phyloP scores from a whole-genome alignment of 2,797 vertebrate genomes.

The Brachyalestes nurse region DNA sequence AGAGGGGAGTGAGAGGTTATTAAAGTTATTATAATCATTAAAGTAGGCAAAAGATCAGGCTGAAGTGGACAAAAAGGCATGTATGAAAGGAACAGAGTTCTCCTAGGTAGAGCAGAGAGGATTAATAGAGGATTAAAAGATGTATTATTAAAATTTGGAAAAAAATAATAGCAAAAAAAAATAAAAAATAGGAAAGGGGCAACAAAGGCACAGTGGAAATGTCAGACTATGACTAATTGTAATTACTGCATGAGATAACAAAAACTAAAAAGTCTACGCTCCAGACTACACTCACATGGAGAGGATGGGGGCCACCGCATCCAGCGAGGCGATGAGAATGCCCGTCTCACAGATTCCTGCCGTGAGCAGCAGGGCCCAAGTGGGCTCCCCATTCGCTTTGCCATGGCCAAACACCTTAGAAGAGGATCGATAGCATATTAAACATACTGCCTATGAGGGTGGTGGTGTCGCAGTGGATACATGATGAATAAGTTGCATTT shows the following conservation, averaged over 20 bases:
- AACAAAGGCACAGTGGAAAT: not conserved
- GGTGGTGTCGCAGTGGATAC: no score
- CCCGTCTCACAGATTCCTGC: slow-evolving; percentile 92
- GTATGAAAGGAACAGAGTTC: slow-evolving; percentile 5
- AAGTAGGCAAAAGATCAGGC: not conserved
- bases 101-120: not conserved
- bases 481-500: no score
- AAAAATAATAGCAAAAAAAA: not conserved
- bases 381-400: slow-evolving; percentile 95
- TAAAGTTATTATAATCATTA: slow-evolving; percentile 30
- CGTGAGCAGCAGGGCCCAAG: slow-evolving; percentile 94
- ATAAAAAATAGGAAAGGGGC: not conserved
- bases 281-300: slow-evolving; percentile 85
- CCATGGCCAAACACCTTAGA: slow-evolving; percentile 93
- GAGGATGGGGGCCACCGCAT: slow-evolving; percentile 93
- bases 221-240: not conserved
- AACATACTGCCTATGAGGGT: not conserved
- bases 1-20: not conserved
- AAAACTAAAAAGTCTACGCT: not conserved
- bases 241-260: not conserved
- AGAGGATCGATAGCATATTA: not conserved
- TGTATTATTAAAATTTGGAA: not conserved
- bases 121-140: not conserved
- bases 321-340: slow-evolving; percentile 94
- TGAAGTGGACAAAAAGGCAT: not conserved